Base-by-base conservation (phyloP, 2,797 vertebrate species). In the Epinephelus awoara region DNA sequence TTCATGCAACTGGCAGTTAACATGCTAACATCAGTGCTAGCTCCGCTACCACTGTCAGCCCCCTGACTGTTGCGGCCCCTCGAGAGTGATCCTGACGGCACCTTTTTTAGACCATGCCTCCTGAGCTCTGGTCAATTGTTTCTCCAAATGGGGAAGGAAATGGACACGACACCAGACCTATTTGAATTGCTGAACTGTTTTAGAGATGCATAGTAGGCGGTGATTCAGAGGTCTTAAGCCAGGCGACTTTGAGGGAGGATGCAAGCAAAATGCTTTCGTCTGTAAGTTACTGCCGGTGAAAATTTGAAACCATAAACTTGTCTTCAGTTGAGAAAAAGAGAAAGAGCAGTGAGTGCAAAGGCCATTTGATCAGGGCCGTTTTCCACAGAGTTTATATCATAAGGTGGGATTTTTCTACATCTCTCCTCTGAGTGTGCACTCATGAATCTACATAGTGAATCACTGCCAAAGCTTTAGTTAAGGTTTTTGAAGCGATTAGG, bases 381-480 rank as follows among this genome's bases (percentile, higher is more conserved):
- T 66, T 49, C 54, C 29, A 46, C 29, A 47, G 67, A 34, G 42
- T 57, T 49, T 49, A 59, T 18, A 6, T 23, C 27, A 51, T 69
- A 40, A 7, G 59, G 27, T 63, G 54, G 64, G 77, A 75, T 78
- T 67, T 29, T 79, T 3, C 27, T 57, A 17, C 63, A 65, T 73
- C 47, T 68, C 23, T 1, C 38, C 69, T 76, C 19, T 14, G 47
- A 54, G 65, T 67, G 67, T 83, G 82, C 81, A 61, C 59, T 78
- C 69, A 57, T 81, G 72, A 85, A 85, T 89, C 52, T 82, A 25
- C 54, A 42, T 19, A 52, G 38, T 75, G 70, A 75, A 83, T 87
- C 79, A 82, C 57, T 54, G 75, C 63, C 57, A 58, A 81, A 85
- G 61, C 56, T n/a, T 47, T 78, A 52, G 54, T 85, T 73, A 77